Evolutionary conservation across 53 echinoderm and acorn worm species (phyloP).

Genomic region (Apostichopus leukothele): DNA sequence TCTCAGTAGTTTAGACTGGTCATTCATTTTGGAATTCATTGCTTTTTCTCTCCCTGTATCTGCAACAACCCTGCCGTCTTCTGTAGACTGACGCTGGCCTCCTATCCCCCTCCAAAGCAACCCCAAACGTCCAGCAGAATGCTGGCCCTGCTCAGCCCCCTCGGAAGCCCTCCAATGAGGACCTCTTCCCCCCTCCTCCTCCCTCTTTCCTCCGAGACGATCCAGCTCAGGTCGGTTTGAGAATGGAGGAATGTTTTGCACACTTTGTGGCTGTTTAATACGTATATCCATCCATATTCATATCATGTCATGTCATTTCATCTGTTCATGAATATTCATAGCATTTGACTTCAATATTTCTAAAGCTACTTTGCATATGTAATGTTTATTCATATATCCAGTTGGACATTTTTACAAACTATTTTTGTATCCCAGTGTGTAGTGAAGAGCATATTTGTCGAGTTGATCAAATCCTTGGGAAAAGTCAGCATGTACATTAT

Average conservation of each 20-base stretch:
- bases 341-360: too few relatives aligned
- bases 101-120: background rate
- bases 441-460: too few relatives aligned
- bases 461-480: too few relatives aligned
- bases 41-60: background rate
- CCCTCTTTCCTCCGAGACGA: conserved; percentile 29
- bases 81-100: background rate
- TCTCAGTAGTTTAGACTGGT: background rate
- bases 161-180: background rate
- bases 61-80: background rate
- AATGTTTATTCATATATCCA: too few relatives aligned
- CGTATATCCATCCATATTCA: background rate
- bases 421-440: too few relatives aligned
- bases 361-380: too few relatives aligned
- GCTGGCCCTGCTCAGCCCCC: background rate
- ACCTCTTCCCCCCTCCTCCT: conserved; percentile 40
- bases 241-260: conserved; percentile 1
- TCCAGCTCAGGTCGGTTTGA: conserved; percentile 33
- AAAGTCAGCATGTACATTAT: too few relatives aligned
- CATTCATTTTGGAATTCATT: background rate
- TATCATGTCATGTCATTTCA: background rate
- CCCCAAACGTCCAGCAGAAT: background rate
- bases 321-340: too few relatives aligned
- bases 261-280: background rate
- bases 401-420: too few relatives aligned